Conservation (phyloP, 2,113 vertebrate species). For the Sphyrna mokarran region DNA sequence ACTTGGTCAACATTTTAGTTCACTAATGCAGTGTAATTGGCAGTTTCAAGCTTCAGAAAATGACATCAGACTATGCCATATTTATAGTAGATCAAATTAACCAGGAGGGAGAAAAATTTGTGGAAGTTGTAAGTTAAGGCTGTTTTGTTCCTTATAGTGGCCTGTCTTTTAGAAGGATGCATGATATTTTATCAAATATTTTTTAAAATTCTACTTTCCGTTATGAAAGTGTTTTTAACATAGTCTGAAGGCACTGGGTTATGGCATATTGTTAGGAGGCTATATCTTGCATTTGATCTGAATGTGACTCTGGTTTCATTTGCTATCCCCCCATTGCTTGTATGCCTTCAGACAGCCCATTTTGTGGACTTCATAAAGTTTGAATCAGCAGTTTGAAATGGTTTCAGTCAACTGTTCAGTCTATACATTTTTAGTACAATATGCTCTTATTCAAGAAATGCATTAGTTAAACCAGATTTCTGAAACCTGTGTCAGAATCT, state of each 20-base stretch:
- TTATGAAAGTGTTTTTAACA: background rate
- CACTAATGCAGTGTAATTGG: background rate
- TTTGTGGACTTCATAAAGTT: conserved; percentile 39
- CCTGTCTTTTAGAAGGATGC: background rate
- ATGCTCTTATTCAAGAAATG: background rate
- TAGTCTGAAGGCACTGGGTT: background rate
- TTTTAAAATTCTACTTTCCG: background rate
- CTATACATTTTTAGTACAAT: conserved; percentile 41
- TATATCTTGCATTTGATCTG: background rate
- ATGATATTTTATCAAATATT: background rate
- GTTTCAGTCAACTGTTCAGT: conserved; percentile 49
- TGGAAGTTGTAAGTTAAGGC: background rate
- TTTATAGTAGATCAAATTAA: background rate
- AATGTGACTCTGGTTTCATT: background rate
- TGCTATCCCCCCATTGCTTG: background rate
- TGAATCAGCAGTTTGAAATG: conserved; percentile 49
- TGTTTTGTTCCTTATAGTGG: background rate
- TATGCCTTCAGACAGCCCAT: background rate
- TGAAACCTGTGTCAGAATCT: background rate
- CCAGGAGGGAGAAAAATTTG: background rate
- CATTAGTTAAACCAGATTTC: background rate
- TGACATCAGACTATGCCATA: background rate
- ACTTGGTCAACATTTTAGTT: background rate
- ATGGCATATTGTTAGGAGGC: background rate
- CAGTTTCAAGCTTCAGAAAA: background rate